Evolutionary conservation across 2,888 invertebrate species (phyloP).

Genomic region (Diplolepis rosae): DNA sequence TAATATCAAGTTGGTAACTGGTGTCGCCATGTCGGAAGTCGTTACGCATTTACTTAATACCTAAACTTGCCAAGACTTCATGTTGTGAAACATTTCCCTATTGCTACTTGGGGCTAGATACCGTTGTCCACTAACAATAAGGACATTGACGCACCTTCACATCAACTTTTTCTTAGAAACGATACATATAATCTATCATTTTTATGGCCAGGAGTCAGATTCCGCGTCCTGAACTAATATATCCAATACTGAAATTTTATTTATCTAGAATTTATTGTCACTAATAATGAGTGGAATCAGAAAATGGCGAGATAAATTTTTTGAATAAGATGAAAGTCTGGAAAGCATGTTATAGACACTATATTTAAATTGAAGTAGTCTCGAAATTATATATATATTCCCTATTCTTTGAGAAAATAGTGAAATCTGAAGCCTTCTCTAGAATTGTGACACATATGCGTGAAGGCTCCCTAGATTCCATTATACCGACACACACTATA

Average conservation of each 20-base stretch:
- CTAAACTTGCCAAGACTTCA: slow-evolving; percentile 10
- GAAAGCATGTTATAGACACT: too few relatives aligned
- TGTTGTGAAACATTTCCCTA: slow-evolving; percentile 57
- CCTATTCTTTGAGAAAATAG: slow-evolving; percentile 1
- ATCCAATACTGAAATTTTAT: not conserved
- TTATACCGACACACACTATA: not conserved
- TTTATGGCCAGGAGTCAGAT: not conserved
- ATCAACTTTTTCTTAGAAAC: slow-evolving; percentile 37
- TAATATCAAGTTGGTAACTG: slow-evolving; percentile 27
- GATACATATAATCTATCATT: slow-evolving; percentile 10
- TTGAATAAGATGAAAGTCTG: not conserved
- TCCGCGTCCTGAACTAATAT: not conserved
- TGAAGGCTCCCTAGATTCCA: not conserved
- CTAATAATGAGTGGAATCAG: not conserved
- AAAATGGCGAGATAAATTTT: not conserved
- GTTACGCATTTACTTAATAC: slow-evolving; percentile 43
- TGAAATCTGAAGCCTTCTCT: not conserved
- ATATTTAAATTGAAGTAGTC: too few relatives aligned
- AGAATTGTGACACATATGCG: slow-evolving; percentile 23
- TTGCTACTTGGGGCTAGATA: slow-evolving; percentile 54
- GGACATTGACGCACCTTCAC: slow-evolving; percentile 55
- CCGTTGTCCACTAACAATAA: slow-evolving; percentile 62
- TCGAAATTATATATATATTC: too few relatives aligned
- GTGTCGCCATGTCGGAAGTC: slow-evolving; percentile 55
- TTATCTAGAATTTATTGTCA: not conserved